Percentiles rank a stretch among this genome's conserved stretches.
These are phyloP conservation scores for Eurystomus glaucurus DNA, from an alignment of 2,797 vertebrate genomes.

Conservation along the genomic window DNA sequence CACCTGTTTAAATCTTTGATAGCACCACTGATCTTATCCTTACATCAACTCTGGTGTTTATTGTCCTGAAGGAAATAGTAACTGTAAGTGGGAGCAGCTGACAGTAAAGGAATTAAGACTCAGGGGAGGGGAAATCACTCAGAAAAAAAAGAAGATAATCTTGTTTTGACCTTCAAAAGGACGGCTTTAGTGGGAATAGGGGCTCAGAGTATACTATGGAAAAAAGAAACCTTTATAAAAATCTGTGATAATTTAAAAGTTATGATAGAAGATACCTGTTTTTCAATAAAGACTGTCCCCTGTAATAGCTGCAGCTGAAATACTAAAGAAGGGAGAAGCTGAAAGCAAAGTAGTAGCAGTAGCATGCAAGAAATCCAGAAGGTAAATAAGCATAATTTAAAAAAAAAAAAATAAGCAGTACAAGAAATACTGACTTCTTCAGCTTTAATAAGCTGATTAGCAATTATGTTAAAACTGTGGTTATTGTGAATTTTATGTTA, in stretches of 20 bases:
- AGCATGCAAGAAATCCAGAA: background rate
- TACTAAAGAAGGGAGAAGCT: background rate
- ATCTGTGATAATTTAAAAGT: background rate
- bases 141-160: background rate
- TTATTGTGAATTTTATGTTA: background rate
- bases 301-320: background rate
- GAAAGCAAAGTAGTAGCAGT: background rate
- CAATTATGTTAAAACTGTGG: background rate
- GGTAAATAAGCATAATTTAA: background rate
- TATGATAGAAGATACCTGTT: background rate
- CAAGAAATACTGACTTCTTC: background rate
- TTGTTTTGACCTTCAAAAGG: constrained; percentile 23
- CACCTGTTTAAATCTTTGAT: constrained; percentile 41
- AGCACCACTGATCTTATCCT: background rate
- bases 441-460: background rate
- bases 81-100: background rate
- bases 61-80: constrained; percentile 11
- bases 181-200: background rate
- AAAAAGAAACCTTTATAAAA: background rate
- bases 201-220: background rate
- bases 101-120: constrained; percentile 5
- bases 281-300: background rate
- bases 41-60: constrained; percentile 1
- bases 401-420: background rate
- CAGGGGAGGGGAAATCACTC: background rate